Base-by-base conservation (phyloP, 2,797 vertebrate species). In the Crocodylus rhombifer region DNA sequence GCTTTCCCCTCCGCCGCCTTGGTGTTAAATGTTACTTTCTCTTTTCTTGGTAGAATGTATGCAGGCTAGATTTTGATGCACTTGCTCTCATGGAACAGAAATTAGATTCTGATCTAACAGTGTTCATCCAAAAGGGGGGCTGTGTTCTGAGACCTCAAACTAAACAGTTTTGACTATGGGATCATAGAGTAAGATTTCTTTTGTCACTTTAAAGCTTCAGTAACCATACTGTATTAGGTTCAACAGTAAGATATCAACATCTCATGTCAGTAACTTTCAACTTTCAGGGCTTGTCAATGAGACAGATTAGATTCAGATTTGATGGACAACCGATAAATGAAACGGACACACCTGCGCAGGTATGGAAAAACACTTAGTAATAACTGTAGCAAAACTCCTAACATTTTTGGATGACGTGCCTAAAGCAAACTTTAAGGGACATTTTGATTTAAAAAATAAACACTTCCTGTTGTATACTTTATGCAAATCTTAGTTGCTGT, bases 241-340 rank as follows among this genome's bases (percentile, higher is more conserved):
- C n/a, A 30, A 51, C 62, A 76, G 14, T 18, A 11, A 10, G 42
- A 60, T 13, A 0, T 0, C 56, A 15, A 28, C 69, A 93, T 73
- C 65, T 97, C 62, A 74, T 2, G 0, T 26, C 11, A 78, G 2
- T 57, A 62, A 25, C 28, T 84, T 91, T 15, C 7, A 77, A 85
- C 42, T 94, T 92, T 2, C 96, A 99, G 99, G 99, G 99, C 78
- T 97, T 99, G 98, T 98, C 98, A 15, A 98, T 99, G 98, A 98
- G 98, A 95, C 98, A 99, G 97, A 99, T 99, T 96, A 95, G 98
- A 79, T 99, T 99, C 98, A 97, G 98, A 97, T 99, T 99, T 95
- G 99, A 99, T 85, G 99, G 99, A 84, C 99, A 99, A 84, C 99
- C 98, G 2, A 98, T 99, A 82, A 99, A 98, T 90, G 99, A 99